These are phyloP conservation scores for Poecilus cupreus DNA, from an alignment of 2,888 invertebrate genomes.

Conservation along the genomic window DNA sequence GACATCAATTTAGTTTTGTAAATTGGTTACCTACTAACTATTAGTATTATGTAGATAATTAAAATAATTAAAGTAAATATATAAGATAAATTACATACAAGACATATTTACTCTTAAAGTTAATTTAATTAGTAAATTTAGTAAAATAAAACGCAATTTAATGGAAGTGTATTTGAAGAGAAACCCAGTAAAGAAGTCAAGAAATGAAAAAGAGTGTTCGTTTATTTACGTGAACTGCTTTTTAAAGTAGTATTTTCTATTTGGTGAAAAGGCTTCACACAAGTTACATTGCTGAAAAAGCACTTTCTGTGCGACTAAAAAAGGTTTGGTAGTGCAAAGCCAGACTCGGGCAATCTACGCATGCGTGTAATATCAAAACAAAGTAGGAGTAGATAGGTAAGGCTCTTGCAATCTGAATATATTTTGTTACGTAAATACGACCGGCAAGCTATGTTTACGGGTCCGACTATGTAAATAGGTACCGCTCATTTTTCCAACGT, in stretches of 20 bases:
- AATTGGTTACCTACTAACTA: no score
- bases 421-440: conserved; percentile 42
- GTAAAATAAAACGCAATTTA: background rate
- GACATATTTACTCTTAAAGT: background rate
- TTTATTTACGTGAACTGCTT: background rate
- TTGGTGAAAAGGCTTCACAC: conserved; percentile 10
- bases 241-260: background rate
- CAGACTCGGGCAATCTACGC: background rate
- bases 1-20: no score
- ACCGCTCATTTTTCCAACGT: conserved; percentile 24
- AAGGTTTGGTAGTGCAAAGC: background rate
- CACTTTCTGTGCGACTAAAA: background rate
- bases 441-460: conserved; percentile 15
- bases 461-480: conserved; percentile 21
- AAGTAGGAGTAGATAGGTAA: background rate
- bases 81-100: no score
- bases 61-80: no score
- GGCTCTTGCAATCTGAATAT: conserved; percentile 6
- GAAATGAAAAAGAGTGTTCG: background rate
- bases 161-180: background rate
- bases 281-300: conserved; percentile 11
- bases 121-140: background rate
- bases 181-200: background rate
- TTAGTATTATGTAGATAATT: no score
- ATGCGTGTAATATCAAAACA: background rate